Evolutionary conservation across 2,888 invertebrate genomes (phyloP), one percentile per base, ranked within the genome.

Genomic region (Synanthedon tipuliformis): DNA sequence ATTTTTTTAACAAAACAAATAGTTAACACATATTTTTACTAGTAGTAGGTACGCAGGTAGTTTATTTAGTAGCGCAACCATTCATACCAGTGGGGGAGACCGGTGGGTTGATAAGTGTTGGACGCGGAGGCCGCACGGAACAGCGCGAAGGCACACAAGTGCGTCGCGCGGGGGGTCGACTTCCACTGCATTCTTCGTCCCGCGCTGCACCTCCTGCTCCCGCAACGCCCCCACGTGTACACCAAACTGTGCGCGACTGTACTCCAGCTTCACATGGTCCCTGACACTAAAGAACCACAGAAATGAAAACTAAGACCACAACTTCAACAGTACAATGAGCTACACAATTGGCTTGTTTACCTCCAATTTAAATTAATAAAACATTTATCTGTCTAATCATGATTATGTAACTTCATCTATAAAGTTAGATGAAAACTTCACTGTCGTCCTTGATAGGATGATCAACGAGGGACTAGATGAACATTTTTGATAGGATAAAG

Each of bases 211-310:
- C 68, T 0, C 59, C 62, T 3, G 84, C 77, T 4, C 81, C 79
- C 15, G 72, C 82, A 15, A 61, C 70, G 1, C 85, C 78, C 41
- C 80, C 86, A 49, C 87, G 85, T 0, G 88, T 76, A 57, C 90
- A 88, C 78, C 89, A 90, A 23, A 89, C 83, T 5, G 88, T 80
- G 3, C 90, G 88, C 18, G 85, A 86, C 52, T 89, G 88, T 1
- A 88, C 73, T 1, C 84, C 84, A 23, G 90, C 88, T 52, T 83
- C 84, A 56, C 88, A 89, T 0, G 85, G 81, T 8, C 88, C 88
- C 59, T 75, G 66, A 61, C 88, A 88, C 88, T 88, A 56, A 45
- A n/a, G 4, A 45, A 45, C 8, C 15, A 0, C n/a, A 45, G 45
- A 45, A 13, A 34, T 34, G 27, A 34, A 34, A 8, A 10, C 3